Conservation (phyloP, 2,797 vertebrate genomes). For the Distichodus sexfasciatus region DNA sequence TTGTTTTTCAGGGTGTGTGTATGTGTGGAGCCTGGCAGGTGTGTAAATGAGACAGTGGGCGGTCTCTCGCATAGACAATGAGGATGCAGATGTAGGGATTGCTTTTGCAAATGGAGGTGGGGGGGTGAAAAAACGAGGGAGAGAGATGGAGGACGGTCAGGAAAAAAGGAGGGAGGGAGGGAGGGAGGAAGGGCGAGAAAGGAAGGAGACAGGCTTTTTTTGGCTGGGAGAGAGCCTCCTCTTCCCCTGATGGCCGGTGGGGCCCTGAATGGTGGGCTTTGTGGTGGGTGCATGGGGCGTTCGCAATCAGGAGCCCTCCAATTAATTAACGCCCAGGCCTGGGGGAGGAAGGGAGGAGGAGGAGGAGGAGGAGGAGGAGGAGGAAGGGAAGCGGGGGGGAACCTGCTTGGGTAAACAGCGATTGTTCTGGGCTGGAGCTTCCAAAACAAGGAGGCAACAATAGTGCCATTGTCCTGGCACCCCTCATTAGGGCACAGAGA, state of each 20-base stretch:
- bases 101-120: conserved; percentile 40
- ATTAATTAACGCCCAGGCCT: conserved; percentile 72
- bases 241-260: conserved; percentile 8
- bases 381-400: conserved; percentile 57
- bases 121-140: conserved; percentile 7
- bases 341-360: too few relatives aligned
- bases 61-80: conserved; percentile 51
- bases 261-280: conserved; percentile 58
- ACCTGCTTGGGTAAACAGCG: conserved; percentile 86
- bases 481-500: conserved; percentile 77
- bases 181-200: conserved; percentile 44
- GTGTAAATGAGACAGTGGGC: conserved; percentile 56
- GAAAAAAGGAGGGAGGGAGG: conserved; percentile 44
- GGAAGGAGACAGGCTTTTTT: conserved; percentile 49
- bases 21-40: conserved; percentile 42
- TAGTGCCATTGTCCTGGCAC: conserved; percentile 81
- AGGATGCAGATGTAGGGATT: conserved; percentile 47
- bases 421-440: conserved; percentile 80
- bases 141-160: too few relatives aligned
- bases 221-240: conserved; percentile 21
- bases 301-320: conserved; percentile 80
- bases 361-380: too few relatives aligned
- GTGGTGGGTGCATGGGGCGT: conserved; percentile 61
- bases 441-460: conserved; percentile 80
- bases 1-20: conserved; percentile 28